These are phyloP conservation scores for Diphyllodes magnificus DNA, from an alignment of 2,113 vertebrate species.

Conservation along the genomic window DNA sequence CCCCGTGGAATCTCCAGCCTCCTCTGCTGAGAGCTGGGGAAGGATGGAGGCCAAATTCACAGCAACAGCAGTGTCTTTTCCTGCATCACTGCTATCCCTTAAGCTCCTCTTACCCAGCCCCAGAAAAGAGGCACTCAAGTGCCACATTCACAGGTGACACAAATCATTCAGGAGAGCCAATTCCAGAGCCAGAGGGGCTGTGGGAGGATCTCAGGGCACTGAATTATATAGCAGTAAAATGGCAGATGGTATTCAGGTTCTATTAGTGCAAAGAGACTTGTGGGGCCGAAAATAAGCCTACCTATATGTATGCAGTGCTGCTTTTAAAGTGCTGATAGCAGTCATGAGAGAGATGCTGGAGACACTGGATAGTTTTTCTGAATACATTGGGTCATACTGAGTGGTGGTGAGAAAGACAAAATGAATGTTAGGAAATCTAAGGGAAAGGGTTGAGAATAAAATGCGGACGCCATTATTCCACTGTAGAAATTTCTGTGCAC, in stretches of 20 bases:
- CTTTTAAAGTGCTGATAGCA: not conserved
- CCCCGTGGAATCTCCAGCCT: not conserved
- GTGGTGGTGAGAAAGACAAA: not conserved
- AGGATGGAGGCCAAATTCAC: not conserved
- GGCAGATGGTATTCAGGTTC: not conserved
- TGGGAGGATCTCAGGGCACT: not conserved
- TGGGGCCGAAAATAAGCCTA: not conserved
- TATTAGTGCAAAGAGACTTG: not conserved
- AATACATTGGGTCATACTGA: not conserved
- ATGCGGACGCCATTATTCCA: not conserved
- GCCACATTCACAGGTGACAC: not conserved
- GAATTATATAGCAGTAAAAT: not conserved
- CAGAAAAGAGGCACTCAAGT: not conserved
- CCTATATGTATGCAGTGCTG: rapidly evolving
- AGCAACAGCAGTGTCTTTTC: not conserved
- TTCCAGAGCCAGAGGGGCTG: not conserved
- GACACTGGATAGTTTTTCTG: not conserved
- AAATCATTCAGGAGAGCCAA: not conserved
- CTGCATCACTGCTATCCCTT: not conserved
- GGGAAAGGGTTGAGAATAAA: not conserved
- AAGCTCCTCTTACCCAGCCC: not conserved
- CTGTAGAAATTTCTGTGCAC: not conserved
- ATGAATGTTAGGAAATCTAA: not conserved
- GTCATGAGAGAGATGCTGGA: not conserved
- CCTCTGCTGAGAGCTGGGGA: not conserved